Conservation (phyloP, 2,797 vertebrate genomes). For the Typhlichthys subterraneus region DNA sequence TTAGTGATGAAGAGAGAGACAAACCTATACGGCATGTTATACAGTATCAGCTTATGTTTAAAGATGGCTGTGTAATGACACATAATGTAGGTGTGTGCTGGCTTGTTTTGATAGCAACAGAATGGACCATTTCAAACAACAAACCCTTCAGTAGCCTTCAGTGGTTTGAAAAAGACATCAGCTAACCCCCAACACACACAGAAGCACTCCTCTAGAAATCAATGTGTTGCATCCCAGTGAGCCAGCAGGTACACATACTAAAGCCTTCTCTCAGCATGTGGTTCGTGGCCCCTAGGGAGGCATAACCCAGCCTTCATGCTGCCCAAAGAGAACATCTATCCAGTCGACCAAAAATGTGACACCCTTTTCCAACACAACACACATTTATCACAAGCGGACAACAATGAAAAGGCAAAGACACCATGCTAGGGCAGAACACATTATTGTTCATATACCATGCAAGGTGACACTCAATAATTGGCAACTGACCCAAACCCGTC, state of each 20-base stretch:
- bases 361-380: background rate
- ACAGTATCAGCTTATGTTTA: no score
- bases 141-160: background rate
- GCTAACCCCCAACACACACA: slow-evolving; percentile 4
- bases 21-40: background rate
- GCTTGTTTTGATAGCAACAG: background rate
- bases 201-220: slow-evolving; percentile 12
- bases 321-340: slow-evolving; percentile 1
- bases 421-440: background rate
- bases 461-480: background rate
- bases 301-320: background rate
- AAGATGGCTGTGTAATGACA: background rate
- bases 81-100: no score
- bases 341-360: background rate
- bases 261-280: background rate
- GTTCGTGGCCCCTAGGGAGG: background rate
- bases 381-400: background rate
- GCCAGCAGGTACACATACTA: slow-evolving; percentile 5
- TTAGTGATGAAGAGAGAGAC: background rate
- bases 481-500: background rate
- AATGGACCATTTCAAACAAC: background rate
- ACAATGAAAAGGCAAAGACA: background rate
- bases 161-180: slow-evolving; percentile 22
- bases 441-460: background rate
- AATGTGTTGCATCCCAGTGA: slow-evolving; percentile 22